A percentile compares a stretch with the other conserved stretches of the same genome.
Evolutionary conservation across 1,140 invertebrate genomes (phyloP).

Genomic region (Centruroides vittatus): DNA sequence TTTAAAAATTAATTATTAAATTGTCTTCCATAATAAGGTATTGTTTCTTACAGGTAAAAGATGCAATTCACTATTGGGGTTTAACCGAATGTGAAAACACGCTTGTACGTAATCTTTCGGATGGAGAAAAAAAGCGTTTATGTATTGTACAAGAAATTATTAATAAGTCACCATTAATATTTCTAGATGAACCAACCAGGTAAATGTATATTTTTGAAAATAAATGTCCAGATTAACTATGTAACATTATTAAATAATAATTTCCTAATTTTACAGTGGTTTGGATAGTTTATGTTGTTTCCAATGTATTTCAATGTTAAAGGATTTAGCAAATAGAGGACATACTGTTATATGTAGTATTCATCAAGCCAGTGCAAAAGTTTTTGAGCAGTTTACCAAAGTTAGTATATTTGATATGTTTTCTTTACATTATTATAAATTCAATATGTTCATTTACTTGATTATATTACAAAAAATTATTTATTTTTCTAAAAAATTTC

Average conservation of each 20-base stretch:
- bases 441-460: too few relatives aligned
- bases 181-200: conserved; percentile 94
- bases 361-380: conserved; percentile 85
- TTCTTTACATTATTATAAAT: too few relatives aligned
- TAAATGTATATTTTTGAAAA: conserved; percentile 23
- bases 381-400: conserved; percentile 91
- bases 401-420: conserved; percentile 20
- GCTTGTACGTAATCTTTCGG: conserved; percentile 61
- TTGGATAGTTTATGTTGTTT: conserved; percentile 70
- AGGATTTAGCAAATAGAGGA: conserved; percentile 67
- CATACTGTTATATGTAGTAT: conserved; percentile 91
- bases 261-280: conserved; percentile 40
- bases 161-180: conserved; percentile 93
- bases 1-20: too few relatives aligned
- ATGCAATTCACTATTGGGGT: conserved; percentile 78
- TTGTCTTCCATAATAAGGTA: too few relatives aligned
- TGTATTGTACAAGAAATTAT: conserved; percentile 89
- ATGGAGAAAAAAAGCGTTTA: conserved; percentile 81
- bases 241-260: too few relatives aligned
- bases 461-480: too few relatives aligned
- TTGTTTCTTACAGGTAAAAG: conserved; percentile 50
- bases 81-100: conserved; percentile 66
- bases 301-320: conserved; percentile 58
- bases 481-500: too few relatives aligned
- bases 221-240: too few relatives aligned